Conservation (phyloP, 2,113 vertebrate species). For the Donacobius atricapilla region DNA sequence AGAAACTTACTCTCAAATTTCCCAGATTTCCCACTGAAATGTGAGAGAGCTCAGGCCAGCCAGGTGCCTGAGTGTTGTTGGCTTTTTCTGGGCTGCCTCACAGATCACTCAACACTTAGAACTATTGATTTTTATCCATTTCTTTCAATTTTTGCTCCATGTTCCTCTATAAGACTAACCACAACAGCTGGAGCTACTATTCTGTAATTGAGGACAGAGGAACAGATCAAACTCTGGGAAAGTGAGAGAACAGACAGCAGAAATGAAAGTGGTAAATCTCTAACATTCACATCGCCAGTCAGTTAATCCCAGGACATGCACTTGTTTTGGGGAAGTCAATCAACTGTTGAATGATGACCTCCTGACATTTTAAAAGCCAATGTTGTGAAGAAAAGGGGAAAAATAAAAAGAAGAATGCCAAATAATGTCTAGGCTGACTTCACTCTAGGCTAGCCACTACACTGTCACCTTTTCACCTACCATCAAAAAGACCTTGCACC, state of each 20-base stretch:
- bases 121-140: constrained; percentile 15
- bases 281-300: not conserved
- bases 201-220: constrained; percentile 5
- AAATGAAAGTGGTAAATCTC: not conserved
- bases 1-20: not conserved
- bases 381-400: not conserved
- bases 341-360: not conserved
- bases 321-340: constrained; percentile 4
- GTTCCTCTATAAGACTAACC: not conserved
- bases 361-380: not conserved
- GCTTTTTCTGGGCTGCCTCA: constrained; percentile 1
- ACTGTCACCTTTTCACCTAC: not conserved
- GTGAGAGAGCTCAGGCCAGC: not conserved
- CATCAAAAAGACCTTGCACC: not conserved
- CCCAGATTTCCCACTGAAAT: not conserved
- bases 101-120: not conserved
- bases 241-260: not conserved
- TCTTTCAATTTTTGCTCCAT: not conserved
- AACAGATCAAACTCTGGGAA: not conserved
- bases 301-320: not conserved
- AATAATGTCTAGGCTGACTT: not conserved
- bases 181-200: not conserved
- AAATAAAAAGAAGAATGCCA: not conserved
- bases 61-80: not conserved
- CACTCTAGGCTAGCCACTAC: not conserved